These are phyloP conservation scores for Muscicapa striata DNA, from an alignment of 2,797 vertebrate genomes.

Conservation along the genomic window DNA sequence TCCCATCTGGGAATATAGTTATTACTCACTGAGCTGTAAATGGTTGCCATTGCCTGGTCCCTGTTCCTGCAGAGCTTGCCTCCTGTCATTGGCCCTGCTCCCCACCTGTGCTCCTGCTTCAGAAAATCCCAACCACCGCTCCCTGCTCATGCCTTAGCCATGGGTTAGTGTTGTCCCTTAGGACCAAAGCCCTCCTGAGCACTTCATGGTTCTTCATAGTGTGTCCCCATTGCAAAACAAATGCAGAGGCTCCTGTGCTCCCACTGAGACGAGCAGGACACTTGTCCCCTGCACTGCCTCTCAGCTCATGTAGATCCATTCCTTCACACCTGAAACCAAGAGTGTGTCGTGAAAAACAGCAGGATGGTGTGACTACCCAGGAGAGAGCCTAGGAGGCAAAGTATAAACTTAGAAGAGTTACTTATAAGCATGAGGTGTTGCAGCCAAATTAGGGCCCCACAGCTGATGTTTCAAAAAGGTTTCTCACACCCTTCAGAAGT, in stretches of 20 bases:
- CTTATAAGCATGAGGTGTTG: background rate
- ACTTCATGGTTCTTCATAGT: background rate
- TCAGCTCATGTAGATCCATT: background rate
- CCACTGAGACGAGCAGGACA: rapidly evolving
- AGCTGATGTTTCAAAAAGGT: rapidly evolving
- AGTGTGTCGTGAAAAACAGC: background rate
- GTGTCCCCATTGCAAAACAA: background rate
- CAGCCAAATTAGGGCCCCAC: background rate
- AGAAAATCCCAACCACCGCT: background rate
- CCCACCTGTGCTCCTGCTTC: background rate
- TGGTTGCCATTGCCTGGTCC: rapidly evolving
- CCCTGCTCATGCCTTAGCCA: background rate
- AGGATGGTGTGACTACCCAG: background rate
- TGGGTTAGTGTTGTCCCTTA: background rate
- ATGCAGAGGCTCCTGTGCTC: rapidly evolving
- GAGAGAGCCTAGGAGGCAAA: background rate
- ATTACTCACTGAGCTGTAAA: background rate
- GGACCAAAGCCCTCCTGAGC: background rate
- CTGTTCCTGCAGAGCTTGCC: background rate
- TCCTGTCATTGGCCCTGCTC: background rate
- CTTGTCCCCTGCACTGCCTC: background rate
- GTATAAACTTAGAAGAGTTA: background rate
- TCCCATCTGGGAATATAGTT: background rate
- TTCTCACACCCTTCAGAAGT: background rate
- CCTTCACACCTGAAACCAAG: rapidly evolving